Evolutionary conservation across 2,888 invertebrate species (phyloP), one percentile per base, ranked within the genome.

Genomic region (Acanthosepion pharaonis): DNA sequence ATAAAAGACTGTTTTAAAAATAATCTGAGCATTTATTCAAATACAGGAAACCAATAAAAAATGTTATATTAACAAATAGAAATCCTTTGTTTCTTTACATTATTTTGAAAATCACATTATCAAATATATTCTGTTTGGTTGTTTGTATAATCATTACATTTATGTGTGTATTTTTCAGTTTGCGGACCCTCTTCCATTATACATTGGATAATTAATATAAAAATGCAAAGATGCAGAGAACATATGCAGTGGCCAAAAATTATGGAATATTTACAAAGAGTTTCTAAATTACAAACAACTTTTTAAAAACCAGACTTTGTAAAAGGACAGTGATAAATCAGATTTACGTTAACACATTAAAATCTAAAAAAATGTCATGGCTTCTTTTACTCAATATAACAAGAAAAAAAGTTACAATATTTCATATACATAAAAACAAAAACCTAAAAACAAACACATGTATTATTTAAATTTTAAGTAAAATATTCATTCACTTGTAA

Each of bases 401-500:
- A n/a, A n/a, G 15, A 78, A 78, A 9, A n/a, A 78, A 78, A 15
- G 33, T 33, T 18, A 78, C 78, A n/a, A 78, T 33, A 78, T n/a
- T 33, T n/a, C n/a, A 78, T 18, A n/a, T 33, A 78, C 78, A 78
- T n/a, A 78, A 33, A 78, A 78, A n/a, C 15, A n/a, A 78, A n/a
- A 64, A 64, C 15, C 15, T 51, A 15, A 51, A 59, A 59, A 59
- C 55, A 78, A 78, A 78, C 78, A 78, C 33, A 78, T 78, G 78
- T 33, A 33, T 78, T 78, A 78, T 78, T 78, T 28, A 78, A 78
- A 78, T 78, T 78, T 78, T 8, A 78, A 78, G 33, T 42, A 78
- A n/a, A 78, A 33, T 78, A 78, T 78, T 78, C 78, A n/a, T 78
- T 33, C 78, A 78, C 78, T 78, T 78, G 78, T 78, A 78, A 78